Conservation (phyloP, 2,113 vertebrate species). For the Poeciliopsis prolifica region DNA sequence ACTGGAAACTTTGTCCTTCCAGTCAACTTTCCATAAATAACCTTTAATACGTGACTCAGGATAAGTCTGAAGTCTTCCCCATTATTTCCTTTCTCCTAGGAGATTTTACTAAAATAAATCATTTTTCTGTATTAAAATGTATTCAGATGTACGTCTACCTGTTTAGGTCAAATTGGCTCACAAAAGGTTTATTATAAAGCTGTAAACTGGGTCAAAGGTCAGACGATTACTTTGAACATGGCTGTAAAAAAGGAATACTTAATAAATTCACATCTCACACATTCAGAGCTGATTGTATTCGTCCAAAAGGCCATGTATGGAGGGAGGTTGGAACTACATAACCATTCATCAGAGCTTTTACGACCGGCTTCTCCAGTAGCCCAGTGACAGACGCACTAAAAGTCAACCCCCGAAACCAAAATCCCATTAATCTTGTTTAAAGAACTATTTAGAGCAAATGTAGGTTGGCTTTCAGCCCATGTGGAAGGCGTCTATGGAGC, state of each 20-base stretch:
- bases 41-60: not conserved
- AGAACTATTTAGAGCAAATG: conserved; percentile 54
- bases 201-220: conserved; percentile 13
- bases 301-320: not conserved
- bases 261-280: conserved; percentile 6
- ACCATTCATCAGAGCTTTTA: conserved; percentile 22
- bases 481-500: conserved; percentile 33
- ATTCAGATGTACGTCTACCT: not conserved
- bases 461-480: conserved; percentile 33
- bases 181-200: not conserved
- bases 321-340: not conserved
- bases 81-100: too few species aligned
- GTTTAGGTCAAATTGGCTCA: not conserved
- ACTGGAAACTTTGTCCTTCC: not conserved
- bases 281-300: not conserved
- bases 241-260: too few species aligned
- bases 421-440: conserved; percentile 67
- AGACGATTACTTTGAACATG: conserved; percentile 1
- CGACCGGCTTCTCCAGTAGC: conserved; percentile 37
- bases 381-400: not conserved
- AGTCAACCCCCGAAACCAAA: conserved; percentile 53
- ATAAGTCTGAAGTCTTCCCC: too few species aligned
- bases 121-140: not conserved
- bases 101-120: not conserved
- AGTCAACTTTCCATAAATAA: not conserved